A percentile compares a stretch with the other conserved stretches of the same genome.
Conservation (phyloP, 1,140 invertebrate genomes). For the Neelides sp. region DNA sequence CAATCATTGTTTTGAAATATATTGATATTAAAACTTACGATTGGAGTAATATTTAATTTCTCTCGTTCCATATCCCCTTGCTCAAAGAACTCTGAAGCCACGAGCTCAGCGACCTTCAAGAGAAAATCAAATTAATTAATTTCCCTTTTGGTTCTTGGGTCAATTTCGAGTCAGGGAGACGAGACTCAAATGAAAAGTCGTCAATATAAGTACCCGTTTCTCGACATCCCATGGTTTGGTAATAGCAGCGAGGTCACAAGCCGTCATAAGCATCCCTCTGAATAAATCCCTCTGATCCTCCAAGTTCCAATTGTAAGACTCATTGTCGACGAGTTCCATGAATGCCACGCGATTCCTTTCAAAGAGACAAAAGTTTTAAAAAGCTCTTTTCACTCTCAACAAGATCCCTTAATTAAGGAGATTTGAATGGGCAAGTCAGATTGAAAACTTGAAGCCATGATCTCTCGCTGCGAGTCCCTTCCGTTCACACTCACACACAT, state of each 20-base stretch:
- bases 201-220: conserved; percentile 58
- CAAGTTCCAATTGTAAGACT: conserved; percentile 51
- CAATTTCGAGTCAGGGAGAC: not conserved
- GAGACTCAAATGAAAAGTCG: conserved; percentile 2
- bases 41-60: conserved; percentile 70
- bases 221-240: conserved; percentile 93
- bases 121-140: not conserved
- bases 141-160: no score
- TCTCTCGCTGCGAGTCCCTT: not conserved
- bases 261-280: conserved; percentile 90
- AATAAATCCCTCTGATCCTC: conserved; percentile 64
- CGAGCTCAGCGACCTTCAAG: not conserved
- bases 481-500: not conserved
- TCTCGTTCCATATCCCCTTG: conserved; percentile 84
- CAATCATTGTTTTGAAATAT: conserved; percentile 1
- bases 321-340: conserved; percentile 52
- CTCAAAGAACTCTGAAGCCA: conserved; percentile 76
- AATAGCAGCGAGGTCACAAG: conserved; percentile 88
- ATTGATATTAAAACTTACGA: conserved; percentile 46
- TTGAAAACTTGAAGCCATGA: conserved; percentile 28
- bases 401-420: not conserved
- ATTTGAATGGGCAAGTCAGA: conserved; percentile 12
- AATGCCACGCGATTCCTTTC: conserved; percentile 67
- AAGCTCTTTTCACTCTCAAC: not conserved
- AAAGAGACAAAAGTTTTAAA: conserved; percentile 8